Evolutionary conservation across 2,113 vertebrate genomes (phyloP).

Genomic region (Balaenoptera acutorostrata): DNA sequence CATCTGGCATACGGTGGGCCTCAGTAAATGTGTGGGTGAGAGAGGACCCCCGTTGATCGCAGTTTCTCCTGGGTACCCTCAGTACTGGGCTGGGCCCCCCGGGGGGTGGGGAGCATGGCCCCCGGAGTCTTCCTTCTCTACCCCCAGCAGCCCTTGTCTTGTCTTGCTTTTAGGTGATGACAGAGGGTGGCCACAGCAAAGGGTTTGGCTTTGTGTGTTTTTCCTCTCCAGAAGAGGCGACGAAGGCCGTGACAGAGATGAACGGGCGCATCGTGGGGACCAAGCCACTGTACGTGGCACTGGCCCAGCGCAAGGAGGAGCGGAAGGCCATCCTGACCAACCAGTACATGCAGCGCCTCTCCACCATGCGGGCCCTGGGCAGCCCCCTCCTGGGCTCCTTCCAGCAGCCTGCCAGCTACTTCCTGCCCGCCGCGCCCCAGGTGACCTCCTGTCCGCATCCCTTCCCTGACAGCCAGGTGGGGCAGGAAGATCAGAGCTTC

Average conservation of each 20-base stretch:
- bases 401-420: conserved; percentile 88
- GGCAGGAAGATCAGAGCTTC: background rate
- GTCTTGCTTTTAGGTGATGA: conserved; percentile 92
- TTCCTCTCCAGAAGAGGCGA: conserved; percentile 97
- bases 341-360: conserved; percentile 94
- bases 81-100: rapidly evolving
- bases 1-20: conserved; percentile 12
- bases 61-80: background rate
- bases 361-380: conserved; percentile 86
- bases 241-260: conserved; percentile 98
- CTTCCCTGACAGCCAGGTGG: background rate
- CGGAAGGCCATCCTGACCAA: conserved; percentile 96
- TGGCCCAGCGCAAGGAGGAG: conserved; percentile 96
- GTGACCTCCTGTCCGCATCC: conserved; percentile 70
- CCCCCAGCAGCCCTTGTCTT: conserved; percentile 74
- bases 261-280: conserved; percentile 94
- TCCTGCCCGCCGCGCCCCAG: conserved; percentile 89
- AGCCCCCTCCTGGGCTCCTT: conserved; percentile 88
- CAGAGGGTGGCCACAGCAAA: conserved; percentile 93
- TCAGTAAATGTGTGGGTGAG: background rate
- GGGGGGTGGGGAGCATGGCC: background rate
- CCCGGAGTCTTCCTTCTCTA: background rate
- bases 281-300: conserved; percentile 95
- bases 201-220: conserved; percentile 99
- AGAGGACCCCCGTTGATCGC: no score